Percentiles rank a stretch among this genome's conserved stretches.
Conservation (phyloP, 2,797 vertebrate species). For the Coracias cyanogaster region DNA sequence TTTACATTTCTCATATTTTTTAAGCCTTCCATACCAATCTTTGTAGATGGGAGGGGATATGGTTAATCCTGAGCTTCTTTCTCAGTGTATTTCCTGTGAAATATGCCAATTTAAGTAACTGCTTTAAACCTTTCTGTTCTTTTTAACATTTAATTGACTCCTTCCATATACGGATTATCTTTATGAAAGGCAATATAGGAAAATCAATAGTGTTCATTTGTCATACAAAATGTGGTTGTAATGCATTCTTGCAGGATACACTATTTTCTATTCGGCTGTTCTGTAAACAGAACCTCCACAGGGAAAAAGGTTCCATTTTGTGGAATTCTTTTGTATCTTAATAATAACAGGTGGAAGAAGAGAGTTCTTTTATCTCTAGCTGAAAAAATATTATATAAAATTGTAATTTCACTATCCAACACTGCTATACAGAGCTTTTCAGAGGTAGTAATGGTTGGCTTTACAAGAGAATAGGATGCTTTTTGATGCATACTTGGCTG, state of each 20-base stretch:
- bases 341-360: not conserved
- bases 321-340: not conserved
- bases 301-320: not conserved
- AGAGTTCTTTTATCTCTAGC: not conserved
- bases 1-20: not conserved
- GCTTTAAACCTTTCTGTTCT: not conserved
- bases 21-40: not conserved
- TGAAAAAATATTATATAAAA: conserved; percentile 16
- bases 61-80: not conserved
- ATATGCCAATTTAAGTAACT: not conserved
- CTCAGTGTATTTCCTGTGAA: not conserved
- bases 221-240: not conserved
- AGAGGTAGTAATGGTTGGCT: conserved; percentile 27
- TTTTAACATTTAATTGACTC: not conserved
- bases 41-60: not conserved
- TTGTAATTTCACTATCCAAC: not conserved
- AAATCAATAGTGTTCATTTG: not conserved
- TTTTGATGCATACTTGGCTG: not conserved
- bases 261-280: not conserved
- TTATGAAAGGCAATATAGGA: not conserved
- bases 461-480: conserved; percentile 15
- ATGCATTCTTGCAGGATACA: not conserved
- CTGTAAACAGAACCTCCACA: not conserved
- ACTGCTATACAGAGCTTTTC: not conserved
- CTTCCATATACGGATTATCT: not conserved